Evolutionary conservation across 2,797 vertebrate species (phyloP), one percentile per base, ranked within the genome.

Genomic region (Heliangelus exortis): DNA sequence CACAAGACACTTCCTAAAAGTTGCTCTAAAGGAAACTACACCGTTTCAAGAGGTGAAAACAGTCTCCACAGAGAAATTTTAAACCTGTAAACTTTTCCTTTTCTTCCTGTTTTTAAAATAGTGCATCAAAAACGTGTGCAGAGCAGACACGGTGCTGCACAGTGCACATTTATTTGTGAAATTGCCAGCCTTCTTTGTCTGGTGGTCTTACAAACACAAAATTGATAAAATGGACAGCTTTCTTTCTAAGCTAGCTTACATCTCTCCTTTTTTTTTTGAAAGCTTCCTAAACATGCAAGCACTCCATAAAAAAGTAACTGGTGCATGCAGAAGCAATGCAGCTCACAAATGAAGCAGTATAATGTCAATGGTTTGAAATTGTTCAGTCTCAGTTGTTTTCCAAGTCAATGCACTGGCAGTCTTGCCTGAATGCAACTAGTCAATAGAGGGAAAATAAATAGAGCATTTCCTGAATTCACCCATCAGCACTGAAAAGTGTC

Each of bases 361-460:
- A 93, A 97, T 95, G 97, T 97, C 96, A 97, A 72, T 84, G 96
- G 96, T 97, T 97, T 96, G 96, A 97, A 96, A 98, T 97, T 97
- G 96, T 98, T 97, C 96, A 85, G 97, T 98, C 96, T 97, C 96
- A 67, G 95, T 97, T 96, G 97, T 97, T 98, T 98, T 98, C 98
- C 98, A 97, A 98, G 97, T 97, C 97, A 97, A 97, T 63, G 97
- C 98, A 97, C 98, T 95, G 92, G 97, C 96, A 97, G 97, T 96
- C 95, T 97, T 97, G 98, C 97, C 97, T 98, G 97, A 98, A 98
- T 97, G 97, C 96, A 97, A 97, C 95, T 93, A 97, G 96, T 98
- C 97, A 97, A 97, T 95, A 96, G 96, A 97, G 88, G 97, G 96
- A 98, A 98, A 98, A 98, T 97, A 97, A 98, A 97, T 96, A 96